Evolutionary conservation across 2,888 invertebrate genomes (phyloP).

Genomic region (Tillus elongatus): DNA sequence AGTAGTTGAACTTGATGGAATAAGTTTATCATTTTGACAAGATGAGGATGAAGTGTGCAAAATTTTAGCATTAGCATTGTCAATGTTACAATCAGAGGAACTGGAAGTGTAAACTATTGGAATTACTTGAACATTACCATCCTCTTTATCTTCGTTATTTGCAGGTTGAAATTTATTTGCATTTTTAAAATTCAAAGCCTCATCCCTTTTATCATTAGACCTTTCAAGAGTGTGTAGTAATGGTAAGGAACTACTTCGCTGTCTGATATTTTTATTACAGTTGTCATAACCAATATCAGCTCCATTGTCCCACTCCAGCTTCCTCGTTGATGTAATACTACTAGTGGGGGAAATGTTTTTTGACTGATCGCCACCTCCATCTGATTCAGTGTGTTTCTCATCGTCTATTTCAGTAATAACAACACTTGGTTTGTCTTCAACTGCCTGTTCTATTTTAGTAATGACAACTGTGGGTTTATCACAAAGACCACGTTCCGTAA

Average conservation of each 20-base stretch:
- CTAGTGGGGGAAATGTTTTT: slow-evolving; percentile 57
- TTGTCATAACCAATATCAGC: slow-evolving; percentile 72
- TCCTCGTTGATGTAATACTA: slow-evolving; percentile 62
- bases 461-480: slow-evolving; percentile 12
- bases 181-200: no score
- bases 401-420: neutral
- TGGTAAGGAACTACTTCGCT: slow-evolving; percentile 36
- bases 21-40: neutral
- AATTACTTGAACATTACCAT: no score
- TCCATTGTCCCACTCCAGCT: slow-evolving; percentile 80
- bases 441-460: neutral
- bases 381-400: slow-evolving; percentile 5
- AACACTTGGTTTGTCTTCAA: neutral
- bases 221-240: slow-evolving; percentile 16
- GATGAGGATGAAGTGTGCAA: neutral
- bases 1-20: neutral
- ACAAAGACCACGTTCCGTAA: slow-evolving; percentile 18
- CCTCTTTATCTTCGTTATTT: slow-evolving; percentile 4
- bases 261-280: slow-evolving; percentile 34
- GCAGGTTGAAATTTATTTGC: slow-evolving; percentile 1
- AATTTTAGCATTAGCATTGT: no score
- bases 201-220: neutral
- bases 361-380: slow-evolving; percentile 15
- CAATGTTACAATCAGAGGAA: neutral
- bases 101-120: slow-evolving; percentile 11